Percentiles rank a stretch among this genome's conserved stretches.
Evolutionary conservation across 2,113 vertebrate genomes (phyloP).

Genomic region (Tichodroma muraria): DNA sequence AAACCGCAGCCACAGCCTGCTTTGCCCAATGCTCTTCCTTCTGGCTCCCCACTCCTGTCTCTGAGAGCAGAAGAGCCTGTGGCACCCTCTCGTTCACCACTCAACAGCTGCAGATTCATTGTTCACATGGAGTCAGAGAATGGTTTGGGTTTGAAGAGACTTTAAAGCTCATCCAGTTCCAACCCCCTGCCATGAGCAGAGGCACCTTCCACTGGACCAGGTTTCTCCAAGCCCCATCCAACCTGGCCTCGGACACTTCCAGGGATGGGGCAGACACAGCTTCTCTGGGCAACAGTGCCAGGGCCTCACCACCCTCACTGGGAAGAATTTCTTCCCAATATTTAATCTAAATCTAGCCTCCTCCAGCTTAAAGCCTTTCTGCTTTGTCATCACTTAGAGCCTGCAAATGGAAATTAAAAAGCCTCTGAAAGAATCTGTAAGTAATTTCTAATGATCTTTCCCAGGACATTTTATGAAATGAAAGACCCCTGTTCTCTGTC

Average conservation of each 20-base stretch:
- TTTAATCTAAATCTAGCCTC: not conserved
- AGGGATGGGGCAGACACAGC: not conserved
- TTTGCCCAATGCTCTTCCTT: not conserved
- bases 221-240: not conserved
- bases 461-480: not conserved
- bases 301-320: not conserved
- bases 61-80: not conserved
- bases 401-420: conserved; percentile 7
- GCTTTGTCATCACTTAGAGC: not conserved
- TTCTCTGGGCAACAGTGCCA: not conserved
- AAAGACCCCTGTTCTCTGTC: not conserved
- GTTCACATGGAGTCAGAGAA: not conserved
- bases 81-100: not conserved
- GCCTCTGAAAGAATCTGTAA: not conserved
- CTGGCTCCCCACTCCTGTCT: not conserved
- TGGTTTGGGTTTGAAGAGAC: not conserved
- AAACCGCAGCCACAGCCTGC: not conserved
- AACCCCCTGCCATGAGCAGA: not conserved
- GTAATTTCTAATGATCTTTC: not conserved
- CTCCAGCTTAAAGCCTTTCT: not conserved
- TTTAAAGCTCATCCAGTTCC: not conserved
- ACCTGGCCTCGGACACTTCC: not conserved
- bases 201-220: fast-evolving
- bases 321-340: not conserved
- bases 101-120: not conserved